Base-by-base conservation (phyloP, 2,797 vertebrate genomes). In the Alcedo quadribrachys region DNA sequence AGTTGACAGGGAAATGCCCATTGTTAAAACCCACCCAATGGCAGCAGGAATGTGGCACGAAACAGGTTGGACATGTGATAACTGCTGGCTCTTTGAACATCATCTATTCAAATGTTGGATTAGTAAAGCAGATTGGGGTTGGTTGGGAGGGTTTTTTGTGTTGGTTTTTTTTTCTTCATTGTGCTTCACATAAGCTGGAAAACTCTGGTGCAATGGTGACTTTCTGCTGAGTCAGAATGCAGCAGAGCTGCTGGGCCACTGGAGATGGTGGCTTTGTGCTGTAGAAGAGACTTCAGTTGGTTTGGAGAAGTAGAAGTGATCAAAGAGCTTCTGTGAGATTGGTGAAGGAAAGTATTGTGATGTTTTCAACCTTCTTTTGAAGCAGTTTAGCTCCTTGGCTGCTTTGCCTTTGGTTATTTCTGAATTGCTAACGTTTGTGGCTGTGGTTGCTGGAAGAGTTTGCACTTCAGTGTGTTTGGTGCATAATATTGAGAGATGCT, bases 161-260 rank as follows among this genome's bases (percentile, higher is more conserved):
- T 48, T 48, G 14, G 8, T 9, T 18, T 2, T 27, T 28, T 97
- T 95, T 98, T 97, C 94, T 96, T 81, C 60, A 95, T 94, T 94
- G 97, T 97, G 95, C 97, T 97, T 53, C 96, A 96, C 96, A 86
- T 83, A 90, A 93, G 92, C 97, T 98, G 95, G 98, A 98, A 97
- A 97, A 97, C 97, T 98, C 97, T 96, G 95, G 96, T 94, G 58
- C 0, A 3, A 65, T 95, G 81, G 61, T 85, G 83, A 76, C 77
- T 93, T 93, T 91, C 75, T 95, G 95, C 83, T 90, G 90, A 96
- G 80, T 96, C 93, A 94, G 89, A 79, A 48, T 30, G 40, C 40
- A 82, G 78, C 68, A 90, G 82, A 92, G 71, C 67, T 92, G 48
- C 83, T 62, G 62, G 55, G 45, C 74, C 89, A 42, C 40, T 22